Evolutionary conservation across 2,113 vertebrate genomes (phyloP).

Genomic region (Silurus meridionalis): DNA sequence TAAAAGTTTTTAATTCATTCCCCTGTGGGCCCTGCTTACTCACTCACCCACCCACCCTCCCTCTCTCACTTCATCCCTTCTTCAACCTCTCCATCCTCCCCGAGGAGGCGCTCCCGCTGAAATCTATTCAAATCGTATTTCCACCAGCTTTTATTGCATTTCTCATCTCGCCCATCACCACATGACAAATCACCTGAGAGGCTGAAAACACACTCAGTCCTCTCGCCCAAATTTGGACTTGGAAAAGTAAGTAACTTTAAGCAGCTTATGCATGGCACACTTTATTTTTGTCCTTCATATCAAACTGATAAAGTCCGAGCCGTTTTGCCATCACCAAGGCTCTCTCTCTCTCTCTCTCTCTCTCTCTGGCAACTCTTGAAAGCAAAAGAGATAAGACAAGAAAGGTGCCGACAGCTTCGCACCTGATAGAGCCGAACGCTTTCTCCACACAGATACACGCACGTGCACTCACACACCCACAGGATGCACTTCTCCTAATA

Average conservation of each 20-base stretch:
- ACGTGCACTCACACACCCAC: slow-evolving; percentile 33
- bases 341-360: neutral
- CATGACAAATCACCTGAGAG: slow-evolving; percentile 79
- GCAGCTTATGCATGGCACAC: slow-evolving; percentile 33
- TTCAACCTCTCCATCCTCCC: slow-evolving; percentile 62
- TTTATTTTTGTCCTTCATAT: slow-evolving; percentile 52
- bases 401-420: slow-evolving; percentile 44
- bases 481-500: slow-evolving; percentile 72
- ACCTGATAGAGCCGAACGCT: slow-evolving; percentile 41
- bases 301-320: slow-evolving; percentile 43
- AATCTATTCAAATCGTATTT: slow-evolving; percentile 83
- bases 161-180: slow-evolving; percentile 75
- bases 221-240: slow-evolving; percentile 39
- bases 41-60: slow-evolving; percentile 45
- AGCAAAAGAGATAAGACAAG: slow-evolving; percentile 51
- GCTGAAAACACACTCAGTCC: slow-evolving; percentile 61
- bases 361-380: slow-evolving; percentile 42
- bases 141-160: slow-evolving; percentile 78
- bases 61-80: slow-evolving; percentile 43
- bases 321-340: slow-evolving; percentile 27
- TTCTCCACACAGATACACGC: slow-evolving; percentile 24
- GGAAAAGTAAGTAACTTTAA: slow-evolving; percentile 43
- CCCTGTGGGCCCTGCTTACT: slow-evolving; percentile 72
- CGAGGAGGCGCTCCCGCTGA: slow-evolving; percentile 71
- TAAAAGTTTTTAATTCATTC: slow-evolving; percentile 79